phyloP scores from a whole-genome alignment of 1,140 invertebrate species.

The Papilio helenus region DNA sequence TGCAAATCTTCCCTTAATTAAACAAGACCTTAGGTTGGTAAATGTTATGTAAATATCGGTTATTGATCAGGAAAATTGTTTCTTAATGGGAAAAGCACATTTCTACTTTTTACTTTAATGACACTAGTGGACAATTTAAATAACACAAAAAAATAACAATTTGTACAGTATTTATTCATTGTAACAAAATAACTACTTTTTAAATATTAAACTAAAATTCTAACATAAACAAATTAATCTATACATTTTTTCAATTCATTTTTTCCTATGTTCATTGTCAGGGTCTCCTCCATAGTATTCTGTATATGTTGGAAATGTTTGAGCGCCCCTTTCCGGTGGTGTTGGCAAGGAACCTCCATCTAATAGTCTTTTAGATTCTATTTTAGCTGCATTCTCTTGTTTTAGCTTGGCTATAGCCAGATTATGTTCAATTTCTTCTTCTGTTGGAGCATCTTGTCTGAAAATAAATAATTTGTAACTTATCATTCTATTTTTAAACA shows the following conservation, averaged over 20 bases:
- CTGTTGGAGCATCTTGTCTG: constrained; percentile 86
- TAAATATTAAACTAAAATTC: constrained; percentile 35
- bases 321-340: constrained; percentile 53
- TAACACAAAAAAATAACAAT: background rate
- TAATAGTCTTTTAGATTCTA: constrained; percentile 79
- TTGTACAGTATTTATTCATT: background rate
- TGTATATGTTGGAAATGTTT: constrained; percentile 67
- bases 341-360: constrained; percentile 68
- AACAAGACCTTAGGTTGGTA: too few species aligned
- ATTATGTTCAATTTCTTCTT: constrained; percentile 89
- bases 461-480: constrained; percentile 45
- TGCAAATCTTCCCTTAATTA: too few species aligned
- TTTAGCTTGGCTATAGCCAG: constrained; percentile 87
- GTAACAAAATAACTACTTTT: background rate
- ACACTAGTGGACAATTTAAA: background rate
- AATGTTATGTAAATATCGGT: too few species aligned
- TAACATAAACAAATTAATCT: background rate
- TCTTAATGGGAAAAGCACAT: background rate
- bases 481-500: background rate
- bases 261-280: constrained; percentile 50
- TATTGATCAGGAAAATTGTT: too few species aligned
- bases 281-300: constrained; percentile 57
- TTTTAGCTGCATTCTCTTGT: constrained; percentile 88
- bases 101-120: background rate
- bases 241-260: constrained; percentile 16